Evolutionary conservation across 2,797 vertebrate species (phyloP), one percentile per base, ranked within the genome.

Genomic region (Sphenopsis melanotis): DNA sequence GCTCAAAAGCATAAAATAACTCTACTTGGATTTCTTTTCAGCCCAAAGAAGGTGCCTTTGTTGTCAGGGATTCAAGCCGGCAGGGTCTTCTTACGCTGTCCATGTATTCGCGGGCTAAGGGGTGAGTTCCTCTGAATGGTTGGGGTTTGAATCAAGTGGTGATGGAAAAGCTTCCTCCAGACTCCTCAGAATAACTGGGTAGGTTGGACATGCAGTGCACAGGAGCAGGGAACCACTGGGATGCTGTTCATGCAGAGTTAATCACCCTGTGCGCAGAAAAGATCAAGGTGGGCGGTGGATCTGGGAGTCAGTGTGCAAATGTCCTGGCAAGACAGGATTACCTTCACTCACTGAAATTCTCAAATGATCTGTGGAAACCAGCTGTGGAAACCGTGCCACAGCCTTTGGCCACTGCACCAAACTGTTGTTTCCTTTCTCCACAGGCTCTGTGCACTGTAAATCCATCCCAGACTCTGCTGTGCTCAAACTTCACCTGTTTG

Each of bases 1-100:
- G 24, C 12, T 83, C 30, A 84, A 49, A 87, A 79, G 59, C 59
- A 82, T 44, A 84, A 93, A 46, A n/a, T 93, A 90, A 85, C 49
- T 93, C 59, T 56, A 22, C 14, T 26, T 96, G 60, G 19, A 59
- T 96, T 97, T 89, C 84, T 94, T 97, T 96, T 39, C 94, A 99
- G 99, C 97, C 97, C 66, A 99, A 98, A 95, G 98, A 99, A 83
- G 99, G 98, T 0, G 98, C 98, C 2, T 99, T 99, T 87, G 96
- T 99, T 77, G 98, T 99, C 75, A 98, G 99, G 84, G 98, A 99
- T 90, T 99, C 99, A 47, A 99, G 98, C 85, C 98, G 98, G 87
- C 97, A 97, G 46, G 98, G 98, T 26, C 90, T 97, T 56, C 98
- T 99, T 94, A 99, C 98, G 0, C 98, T 99, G 34, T 99, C 98